Evolutionary conservation across 2,888 invertebrate genomes (phyloP), one percentile per base, ranked within the genome.

Genomic region (Ferdinandea cuprea): DNA sequence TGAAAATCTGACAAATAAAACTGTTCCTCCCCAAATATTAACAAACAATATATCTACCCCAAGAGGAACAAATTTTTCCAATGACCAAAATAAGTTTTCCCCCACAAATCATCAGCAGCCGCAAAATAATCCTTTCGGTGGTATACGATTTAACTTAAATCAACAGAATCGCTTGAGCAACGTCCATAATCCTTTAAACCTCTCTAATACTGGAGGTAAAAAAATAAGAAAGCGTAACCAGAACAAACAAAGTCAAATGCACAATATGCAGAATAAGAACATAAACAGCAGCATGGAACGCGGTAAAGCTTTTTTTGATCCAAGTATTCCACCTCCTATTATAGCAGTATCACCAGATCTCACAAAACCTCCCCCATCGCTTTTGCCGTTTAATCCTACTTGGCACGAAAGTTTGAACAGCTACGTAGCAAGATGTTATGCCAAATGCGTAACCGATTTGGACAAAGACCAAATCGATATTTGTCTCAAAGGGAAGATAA

Each of bases 381-480:
- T 88, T 37, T 87, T 87, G 5, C 72, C 89, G 17, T 91, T 92
- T 65, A 91, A 92, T 85, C 93, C 94, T 3, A 93, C 94, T 58
- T 96, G 96, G 96, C 96, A 96, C 1, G 94, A 95, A 85, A 94
- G 94, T 86, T 91, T 96, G 52, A 95, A 95, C 90, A 94, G 95
- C 87, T 99, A 98, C 91, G 97, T 99, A 13, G 95, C 96, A 88
- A 94, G 96, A 85, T 98, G 98, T 88, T 99, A 98, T 92, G 95
- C 95, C 52, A 96, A 97, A 91, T 98, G 98, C 88, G 94, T 94
- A 88, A 96, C 96, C 11, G 94, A 94, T 79, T 94, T 96, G 86
- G 98, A 99, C 89, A 96, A 97, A 89, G 98, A 98, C 92, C 95
- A 97, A 91, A 97, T 99, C 77, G 97, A 98, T 90, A 96, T 97